Base-by-base conservation (phyloP, 2,113 vertebrate species). In the Indri indri region DNA sequence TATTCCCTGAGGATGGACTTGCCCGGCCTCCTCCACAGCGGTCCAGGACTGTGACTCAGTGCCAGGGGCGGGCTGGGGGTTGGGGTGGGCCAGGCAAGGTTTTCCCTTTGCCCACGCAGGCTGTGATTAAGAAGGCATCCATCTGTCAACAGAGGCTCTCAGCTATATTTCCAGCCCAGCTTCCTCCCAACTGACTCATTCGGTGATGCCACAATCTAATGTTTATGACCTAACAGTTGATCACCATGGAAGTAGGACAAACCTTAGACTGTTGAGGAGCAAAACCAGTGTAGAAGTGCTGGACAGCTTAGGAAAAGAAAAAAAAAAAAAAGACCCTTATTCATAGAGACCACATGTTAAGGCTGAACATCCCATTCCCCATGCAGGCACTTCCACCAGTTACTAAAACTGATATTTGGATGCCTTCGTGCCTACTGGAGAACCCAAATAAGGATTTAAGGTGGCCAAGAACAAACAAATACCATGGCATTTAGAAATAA, bases 181-280 rank as follows among this genome's bases (percentile, higher is more conserved):
- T 97, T 94, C 96, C 89, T 96, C 96, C 94, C 70, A 71, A 37
- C 82, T 98, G 96, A 98, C 93, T 98, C 97, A 98, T 30, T 82
- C 37, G 1, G 77, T 97, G 96, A 97, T 97, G 97, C 96, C 96
- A 96, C 96, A 96, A 47, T 94, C 93, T 88, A n/a, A 96, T 98
- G 96, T 97, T 98, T 97, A 88, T 97, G 97, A 97, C 97, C 92
- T 97, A 97, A 97, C 88, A 84, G 95, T 83, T 40, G 94, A 96
- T 98, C 97, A 97, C 98, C 97, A 97, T 96, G 97, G 96, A 88
- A 96, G 65, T 66, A 81, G 88, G 90, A 98, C 95, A 98, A 85
- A 95, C 63, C 74, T 5, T 65, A 50, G 71, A 81, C 96, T 96
- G 91, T 96, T 83, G 90, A 95, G 74, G 54, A 92, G 77, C 20